Evolutionary conservation across 2,888 invertebrate species (phyloP).

Genomic region (Phytoseiulus persimilis): DNA sequence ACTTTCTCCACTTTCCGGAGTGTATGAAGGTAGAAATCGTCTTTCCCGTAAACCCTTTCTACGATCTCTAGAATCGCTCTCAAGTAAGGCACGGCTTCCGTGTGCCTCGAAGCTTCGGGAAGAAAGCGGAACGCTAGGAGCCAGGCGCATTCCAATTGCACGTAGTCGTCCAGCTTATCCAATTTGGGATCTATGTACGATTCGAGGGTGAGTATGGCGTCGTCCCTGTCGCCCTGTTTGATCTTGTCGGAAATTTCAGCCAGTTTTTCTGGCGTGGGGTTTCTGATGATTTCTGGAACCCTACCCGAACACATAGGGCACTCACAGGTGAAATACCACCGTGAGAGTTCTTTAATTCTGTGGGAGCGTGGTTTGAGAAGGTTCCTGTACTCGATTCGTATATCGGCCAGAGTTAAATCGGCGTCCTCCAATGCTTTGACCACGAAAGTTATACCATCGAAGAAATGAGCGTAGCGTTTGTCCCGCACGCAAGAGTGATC

Average conservation of each 20-base stretch:
- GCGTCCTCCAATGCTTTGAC: neutral
- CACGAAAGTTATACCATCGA: neutral
- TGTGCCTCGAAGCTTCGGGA: neutral
- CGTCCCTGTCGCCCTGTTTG: neutral
- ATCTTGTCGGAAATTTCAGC: neutral
- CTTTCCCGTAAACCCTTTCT: neutral
- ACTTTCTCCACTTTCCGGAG: neutral
- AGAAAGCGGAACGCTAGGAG: neutral
- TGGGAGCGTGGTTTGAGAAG: neutral
- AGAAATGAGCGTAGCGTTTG: neutral
- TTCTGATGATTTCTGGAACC: neutral
- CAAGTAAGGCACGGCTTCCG: neutral
- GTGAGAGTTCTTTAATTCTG: neutral
- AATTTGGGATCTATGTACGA: neutral
- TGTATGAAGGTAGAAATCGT: neutral
- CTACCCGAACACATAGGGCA: neutral
- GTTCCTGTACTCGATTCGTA: neutral
- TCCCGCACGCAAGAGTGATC: constrained; percentile 18
- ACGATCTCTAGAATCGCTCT: neutral
- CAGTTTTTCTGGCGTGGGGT: neutral
- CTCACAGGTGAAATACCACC: neutral
- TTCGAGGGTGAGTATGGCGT: neutral
- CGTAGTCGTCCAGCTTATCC: neutral
- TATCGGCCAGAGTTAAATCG: neutral
- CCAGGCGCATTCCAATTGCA: neutral